Evolutionary conservation across 1,140 invertebrate genomes (phyloP), one percentile per base, ranked within the genome.

Genomic region (Drosophila ficusphila): DNA sequence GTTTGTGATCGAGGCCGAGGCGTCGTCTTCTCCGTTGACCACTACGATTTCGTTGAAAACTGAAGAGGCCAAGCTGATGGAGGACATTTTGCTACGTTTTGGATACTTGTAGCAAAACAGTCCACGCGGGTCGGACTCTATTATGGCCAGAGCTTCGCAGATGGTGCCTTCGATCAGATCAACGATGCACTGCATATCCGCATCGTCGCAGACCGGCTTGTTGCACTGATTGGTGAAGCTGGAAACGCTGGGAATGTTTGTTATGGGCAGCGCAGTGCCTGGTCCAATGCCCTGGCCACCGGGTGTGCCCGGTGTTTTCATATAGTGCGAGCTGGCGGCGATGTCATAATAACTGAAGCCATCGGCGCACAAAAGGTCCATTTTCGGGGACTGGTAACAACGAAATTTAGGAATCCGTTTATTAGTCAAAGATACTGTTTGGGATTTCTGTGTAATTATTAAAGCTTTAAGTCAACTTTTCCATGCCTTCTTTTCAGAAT

Each of bases 71-170:
- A 19, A 8, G 19, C 2, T 27, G 7, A 19, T 1, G 0, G 19
- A 11, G 0, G 12, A 4, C 1, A 34, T 0, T 4, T 11, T 9
- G 1, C 0, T 3, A 1, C 2, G 31, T 4, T 16, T 31, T 0
- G 83, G 74, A 18, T 25, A 71, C 12, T 72, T 82, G 51, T 88
- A 88, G 39, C 64, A 68, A 44, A 88, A 88, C 0, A 88, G 42
- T 19, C 38, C 46, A 0, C 82, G 64, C 2, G 82, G 83, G 42
- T 88, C 82, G 0, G 82, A 88, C 16, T 78, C 36, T 6, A 86
- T 57, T 4, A 86, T 71, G 11, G 31, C 4, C 4, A 62, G 9
- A 0, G 82, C 82, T 21, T 82, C 69, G 44, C 82, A 86, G 27
- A 88, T 31, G 4, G 83, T 88, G 1, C 29, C 69, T 1, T 48